phyloP scores from a whole-genome alignment of 2,888 invertebrate species.

The Epirrita christyi region DNA sequence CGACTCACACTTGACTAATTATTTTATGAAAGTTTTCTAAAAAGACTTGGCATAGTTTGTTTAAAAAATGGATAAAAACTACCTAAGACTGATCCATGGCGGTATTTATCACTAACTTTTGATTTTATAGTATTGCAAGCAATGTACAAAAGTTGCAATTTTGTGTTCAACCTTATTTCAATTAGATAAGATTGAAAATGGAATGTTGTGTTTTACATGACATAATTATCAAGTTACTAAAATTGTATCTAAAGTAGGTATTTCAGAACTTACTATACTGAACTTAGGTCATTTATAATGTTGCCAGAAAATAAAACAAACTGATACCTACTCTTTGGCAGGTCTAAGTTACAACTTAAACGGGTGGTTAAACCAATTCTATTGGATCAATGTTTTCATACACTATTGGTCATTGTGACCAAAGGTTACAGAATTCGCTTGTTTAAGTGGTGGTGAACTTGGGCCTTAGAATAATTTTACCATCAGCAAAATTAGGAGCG shows the following conservation, averaged over 20 bases:
- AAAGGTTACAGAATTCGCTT: constrained; percentile 36
- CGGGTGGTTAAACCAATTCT: no score
- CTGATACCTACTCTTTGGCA: constrained; percentile 45
- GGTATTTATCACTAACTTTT: no score
- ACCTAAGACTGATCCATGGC: no score
- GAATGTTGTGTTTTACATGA: neutral
- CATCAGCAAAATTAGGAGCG: constrained; percentile 40
- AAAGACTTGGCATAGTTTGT: no score
- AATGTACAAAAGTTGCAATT: constrained; percentile 2
- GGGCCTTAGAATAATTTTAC: constrained; percentile 31
- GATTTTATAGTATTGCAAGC: neutral
- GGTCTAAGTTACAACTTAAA: constrained; percentile 38
- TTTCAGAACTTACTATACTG: constrained; percentile 15
- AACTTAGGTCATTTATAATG: constrained; percentile 40
- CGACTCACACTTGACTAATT: no score
- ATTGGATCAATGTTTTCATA: no score
- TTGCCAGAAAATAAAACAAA: constrained; percentile 49
- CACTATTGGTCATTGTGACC: no score
- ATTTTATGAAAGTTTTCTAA: no score
- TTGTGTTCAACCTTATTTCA: constrained; percentile 7
- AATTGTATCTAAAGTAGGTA: constrained; percentile 2
- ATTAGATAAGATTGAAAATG: constrained; percentile 3
- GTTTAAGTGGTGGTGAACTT: no score
- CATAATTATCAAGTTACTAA: constrained; percentile 10
- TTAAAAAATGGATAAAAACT: no score